phyloP scores from a whole-genome alignment of 2,888 invertebrate species.

The Anoplius nigerrimus region DNA sequence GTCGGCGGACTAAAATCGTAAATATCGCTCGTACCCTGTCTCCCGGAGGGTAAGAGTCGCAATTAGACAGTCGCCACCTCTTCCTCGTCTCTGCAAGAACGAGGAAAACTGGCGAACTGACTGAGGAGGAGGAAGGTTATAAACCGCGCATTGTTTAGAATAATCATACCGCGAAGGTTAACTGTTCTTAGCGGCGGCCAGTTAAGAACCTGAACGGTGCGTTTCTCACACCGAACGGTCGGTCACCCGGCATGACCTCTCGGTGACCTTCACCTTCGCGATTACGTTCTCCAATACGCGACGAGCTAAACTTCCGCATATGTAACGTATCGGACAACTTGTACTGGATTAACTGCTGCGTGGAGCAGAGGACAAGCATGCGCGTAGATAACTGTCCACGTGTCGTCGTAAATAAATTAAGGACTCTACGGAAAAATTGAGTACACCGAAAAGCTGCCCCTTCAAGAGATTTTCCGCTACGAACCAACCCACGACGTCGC shows the following conservation, averaged over 20 bases:
- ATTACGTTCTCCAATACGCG: constrained; percentile 26
- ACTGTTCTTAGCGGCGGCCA: neutral
- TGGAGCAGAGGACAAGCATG: too few species aligned
- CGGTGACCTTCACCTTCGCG: constrained; percentile 49
- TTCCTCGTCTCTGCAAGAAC: too few species aligned
- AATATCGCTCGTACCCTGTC: too few species aligned
- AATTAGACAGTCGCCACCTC: too few species aligned
- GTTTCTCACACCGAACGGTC: constrained; percentile 13
- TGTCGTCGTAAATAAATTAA: too few species aligned
- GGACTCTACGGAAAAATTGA: too few species aligned
- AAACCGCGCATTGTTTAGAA: neutral
- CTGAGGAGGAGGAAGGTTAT: neutral
- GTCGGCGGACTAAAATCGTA: too few species aligned
- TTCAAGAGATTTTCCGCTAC: too few species aligned
- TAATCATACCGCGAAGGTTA: neutral
- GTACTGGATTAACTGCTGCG: constrained; percentile 3
- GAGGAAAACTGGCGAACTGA: too few species aligned
- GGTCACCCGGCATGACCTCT: constrained; percentile 40
- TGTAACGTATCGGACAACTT: constrained; percentile 37
- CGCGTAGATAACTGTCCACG: too few species aligned
- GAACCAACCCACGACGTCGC: neutral
- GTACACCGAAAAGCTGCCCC: too few species aligned
- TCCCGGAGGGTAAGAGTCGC: too few species aligned
- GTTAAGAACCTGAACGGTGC: neutral
- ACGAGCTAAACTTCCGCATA: constrained; percentile 43